These are phyloP conservation scores for Coleophora flavipennella DNA, from an alignment of 2,888 invertebrate species.

Conservation along the genomic window DNA sequence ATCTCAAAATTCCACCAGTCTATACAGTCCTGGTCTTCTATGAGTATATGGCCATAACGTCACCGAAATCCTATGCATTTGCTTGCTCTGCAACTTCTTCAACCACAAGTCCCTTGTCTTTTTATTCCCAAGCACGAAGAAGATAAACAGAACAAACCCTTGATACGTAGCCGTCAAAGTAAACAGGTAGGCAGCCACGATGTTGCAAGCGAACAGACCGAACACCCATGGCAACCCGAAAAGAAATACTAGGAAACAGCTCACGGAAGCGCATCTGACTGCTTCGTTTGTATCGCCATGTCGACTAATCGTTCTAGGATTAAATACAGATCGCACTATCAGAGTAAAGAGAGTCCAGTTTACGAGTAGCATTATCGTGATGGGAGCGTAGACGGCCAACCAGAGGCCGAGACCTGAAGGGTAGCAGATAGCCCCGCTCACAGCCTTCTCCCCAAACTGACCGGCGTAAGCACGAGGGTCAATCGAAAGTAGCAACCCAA, in stretches of 20 bases:
- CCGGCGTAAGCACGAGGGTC: too few relatives aligned
- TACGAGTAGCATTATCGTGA: constrained; percentile 59
- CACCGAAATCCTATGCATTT: constrained; percentile 57
- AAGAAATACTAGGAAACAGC: too few relatives aligned
- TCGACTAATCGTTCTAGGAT: constrained; percentile 59
- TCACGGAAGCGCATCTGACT: too few relatives aligned
- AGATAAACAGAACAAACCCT: too few relatives aligned
- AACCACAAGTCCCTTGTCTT: constrained; percentile 70
- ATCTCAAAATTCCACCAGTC: too few relatives aligned
- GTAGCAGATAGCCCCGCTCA: constrained; percentile 64
- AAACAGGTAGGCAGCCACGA: too few relatives aligned
- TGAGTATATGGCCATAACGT: constrained; percentile 61
- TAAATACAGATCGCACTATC: constrained; percentile 71
- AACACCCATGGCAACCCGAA: too few relatives aligned
- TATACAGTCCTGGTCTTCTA: constrained; percentile 46
- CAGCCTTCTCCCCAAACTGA: constrained; percentile 42
- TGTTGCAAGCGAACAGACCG: too few relatives aligned
- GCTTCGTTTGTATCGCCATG: too few relatives aligned
- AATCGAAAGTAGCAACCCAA: too few relatives aligned
- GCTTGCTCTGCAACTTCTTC: constrained; percentile 59
- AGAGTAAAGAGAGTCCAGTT: constrained; percentile 73
- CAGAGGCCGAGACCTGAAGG: constrained; percentile 68
- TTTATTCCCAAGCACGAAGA: too few relatives aligned
- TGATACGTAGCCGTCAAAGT: too few relatives aligned
- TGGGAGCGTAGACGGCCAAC: constrained; percentile 69